A percentile compares a stretch with the other conserved stretches of the same genome.
Evolutionary conservation across 1,140 invertebrate genomes (phyloP).

Genomic region (Sycophila sp.): DNA sequence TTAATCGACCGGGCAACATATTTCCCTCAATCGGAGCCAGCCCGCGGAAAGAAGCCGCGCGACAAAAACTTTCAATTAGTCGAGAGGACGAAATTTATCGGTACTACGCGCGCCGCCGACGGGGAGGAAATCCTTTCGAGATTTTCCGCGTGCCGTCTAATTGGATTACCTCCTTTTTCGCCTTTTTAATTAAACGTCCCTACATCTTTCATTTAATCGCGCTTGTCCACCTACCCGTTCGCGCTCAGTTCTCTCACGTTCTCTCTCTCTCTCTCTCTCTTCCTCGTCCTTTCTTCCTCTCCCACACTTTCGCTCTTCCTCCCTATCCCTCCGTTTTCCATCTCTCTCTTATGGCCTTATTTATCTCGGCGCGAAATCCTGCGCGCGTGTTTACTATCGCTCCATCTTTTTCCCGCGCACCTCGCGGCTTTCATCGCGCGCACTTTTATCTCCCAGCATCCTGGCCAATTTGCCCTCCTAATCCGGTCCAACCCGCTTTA

Average conservation of each 20-base stretch:
- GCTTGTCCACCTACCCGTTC: background rate
- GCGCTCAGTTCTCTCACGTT: background rate
- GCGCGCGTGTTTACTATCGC: background rate
- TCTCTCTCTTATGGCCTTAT: background rate
- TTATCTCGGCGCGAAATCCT: background rate
- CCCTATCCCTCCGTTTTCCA: too few species aligned
- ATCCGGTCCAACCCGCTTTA: background rate
- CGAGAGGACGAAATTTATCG: too few species aligned
- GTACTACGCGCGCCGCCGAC: too few species aligned
- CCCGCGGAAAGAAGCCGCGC: too few species aligned
- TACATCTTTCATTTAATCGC: background rate
- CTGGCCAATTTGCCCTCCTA: background rate
- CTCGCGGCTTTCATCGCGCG: background rate
- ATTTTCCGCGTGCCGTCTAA: background rate
- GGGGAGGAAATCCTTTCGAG: background rate
- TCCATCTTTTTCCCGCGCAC: background rate
- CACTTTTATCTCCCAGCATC: background rate
- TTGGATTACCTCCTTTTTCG: background rate
- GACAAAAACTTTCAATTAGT: too few species aligned
- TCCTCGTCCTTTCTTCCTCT: too few species aligned
- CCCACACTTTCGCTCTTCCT: too few species aligned
- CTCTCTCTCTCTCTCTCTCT: background rate
- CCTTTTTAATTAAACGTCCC: conserved; percentile 12
- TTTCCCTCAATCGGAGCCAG: too few species aligned
- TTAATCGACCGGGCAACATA: too few species aligned